Percentiles rank a stretch among this genome's conserved stretches.
phyloP scores from a whole-genome alignment of 2,113 vertebrate species.

The Cyprinodon tularosa region DNA sequence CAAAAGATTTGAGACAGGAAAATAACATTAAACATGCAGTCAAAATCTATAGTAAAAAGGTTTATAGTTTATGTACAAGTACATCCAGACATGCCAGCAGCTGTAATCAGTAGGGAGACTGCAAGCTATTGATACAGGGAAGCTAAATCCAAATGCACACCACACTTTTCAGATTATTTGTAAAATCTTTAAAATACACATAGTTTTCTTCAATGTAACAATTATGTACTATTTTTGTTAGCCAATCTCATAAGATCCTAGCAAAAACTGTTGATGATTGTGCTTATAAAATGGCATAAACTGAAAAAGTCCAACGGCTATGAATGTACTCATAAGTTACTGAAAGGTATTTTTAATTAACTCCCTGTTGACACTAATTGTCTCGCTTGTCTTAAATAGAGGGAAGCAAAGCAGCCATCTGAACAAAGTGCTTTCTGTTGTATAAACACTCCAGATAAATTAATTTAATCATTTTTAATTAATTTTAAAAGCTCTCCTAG shows the following conservation, averaged over 20 bases:
- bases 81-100: too few relatives aligned
- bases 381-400: conserved; percentile 37
- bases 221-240: background rate
- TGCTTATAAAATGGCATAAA: background rate
- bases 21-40: too few relatives aligned
- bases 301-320: background rate
- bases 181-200: background rate
- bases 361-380: conserved; percentile 10
- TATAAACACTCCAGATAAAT: conserved; percentile 24
- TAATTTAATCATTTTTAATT: conserved; percentile 43
- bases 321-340: background rate
- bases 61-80: too few relatives aligned
- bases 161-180: background rate
- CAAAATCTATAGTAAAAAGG: too few relatives aligned
- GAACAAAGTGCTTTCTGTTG: conserved; percentile 27
- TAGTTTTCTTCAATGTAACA: background rate
- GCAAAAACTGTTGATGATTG: background rate
- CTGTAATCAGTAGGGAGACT: background rate
- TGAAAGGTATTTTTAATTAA: background rate
- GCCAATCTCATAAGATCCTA: background rate
- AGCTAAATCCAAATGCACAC: background rate
- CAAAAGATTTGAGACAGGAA: too few relatives aligned
- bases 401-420: conserved; percentile 26
- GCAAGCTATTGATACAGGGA: background rate
- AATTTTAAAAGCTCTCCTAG: conserved; percentile 50